These are phyloP conservation scores for Neodontobutis hainanensis DNA, from an alignment of 2,113 vertebrate genomes.

Conservation along the genomic window DNA sequence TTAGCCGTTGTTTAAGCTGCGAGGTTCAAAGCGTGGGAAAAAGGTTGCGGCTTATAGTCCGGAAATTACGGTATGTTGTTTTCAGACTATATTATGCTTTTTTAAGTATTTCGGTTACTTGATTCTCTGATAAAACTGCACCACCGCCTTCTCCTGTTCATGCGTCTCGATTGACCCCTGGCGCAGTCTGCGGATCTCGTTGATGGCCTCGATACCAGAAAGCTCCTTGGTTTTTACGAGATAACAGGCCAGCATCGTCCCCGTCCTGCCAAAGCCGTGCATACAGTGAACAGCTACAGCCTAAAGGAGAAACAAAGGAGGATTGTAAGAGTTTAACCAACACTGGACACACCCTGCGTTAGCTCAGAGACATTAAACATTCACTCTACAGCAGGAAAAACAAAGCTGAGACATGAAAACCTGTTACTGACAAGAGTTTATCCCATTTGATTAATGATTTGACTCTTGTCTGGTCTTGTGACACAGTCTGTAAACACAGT, in stretches of 20 bases:
- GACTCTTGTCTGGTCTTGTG: no score
- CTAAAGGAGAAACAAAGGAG: constrained; percentile 62
- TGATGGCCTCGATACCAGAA: constrained; percentile 81
- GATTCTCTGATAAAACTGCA: constrained; percentile 86
- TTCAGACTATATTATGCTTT: not conserved
- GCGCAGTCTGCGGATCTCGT: constrained; percentile 84
- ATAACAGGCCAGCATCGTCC: constrained; percentile 96
- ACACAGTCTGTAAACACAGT: no score
- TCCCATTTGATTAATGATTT: not conserved
- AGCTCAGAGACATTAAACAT: not conserved
- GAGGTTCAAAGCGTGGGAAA: no score
- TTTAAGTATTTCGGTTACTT: constrained; percentile 46
- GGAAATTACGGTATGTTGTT: no score
- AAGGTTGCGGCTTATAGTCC: no score
- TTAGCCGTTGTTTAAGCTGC: no score
- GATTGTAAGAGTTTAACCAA: not conserved
- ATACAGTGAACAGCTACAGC: constrained; percentile 90
- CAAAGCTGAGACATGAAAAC: not conserved
- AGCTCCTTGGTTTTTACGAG: constrained; percentile 82
- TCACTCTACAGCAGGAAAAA: not conserved
- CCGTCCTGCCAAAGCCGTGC: constrained; percentile 89
- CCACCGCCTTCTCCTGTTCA: constrained; percentile 88
- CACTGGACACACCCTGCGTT: not conserved
- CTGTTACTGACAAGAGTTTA: not conserved
- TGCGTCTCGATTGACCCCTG: constrained; percentile 89